Conservation (phyloP, 2,888 invertebrate species). For the Dicyrtoma fusca region DNA sequence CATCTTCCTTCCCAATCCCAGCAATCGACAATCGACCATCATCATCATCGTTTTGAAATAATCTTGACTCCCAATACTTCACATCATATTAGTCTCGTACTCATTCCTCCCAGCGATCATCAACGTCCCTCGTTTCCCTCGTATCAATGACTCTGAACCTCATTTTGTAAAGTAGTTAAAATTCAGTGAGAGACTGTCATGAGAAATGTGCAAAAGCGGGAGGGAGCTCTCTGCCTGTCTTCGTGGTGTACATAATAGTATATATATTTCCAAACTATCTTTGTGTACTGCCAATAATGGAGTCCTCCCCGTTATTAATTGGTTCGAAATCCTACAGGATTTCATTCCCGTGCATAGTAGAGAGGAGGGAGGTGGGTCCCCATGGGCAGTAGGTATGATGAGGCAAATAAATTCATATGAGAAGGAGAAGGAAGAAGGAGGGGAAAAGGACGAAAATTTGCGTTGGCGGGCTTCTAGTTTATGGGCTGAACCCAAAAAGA, state of each 20-base stretch:
- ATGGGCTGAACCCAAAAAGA: slow-evolving; percentile 15
- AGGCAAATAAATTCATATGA: not conserved
- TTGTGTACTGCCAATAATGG: slow-evolving; percentile 8
- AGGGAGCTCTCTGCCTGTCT: too few species aligned
- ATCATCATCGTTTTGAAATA: not conserved
- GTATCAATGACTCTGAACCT: slow-evolving; percentile 32
- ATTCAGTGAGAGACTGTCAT: not conserved
- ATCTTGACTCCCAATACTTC: slow-evolving; percentile 9
- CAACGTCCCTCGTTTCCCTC: slow-evolving; percentile 17
- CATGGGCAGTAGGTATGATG: slow-evolving; percentile 4
- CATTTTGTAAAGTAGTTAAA: slow-evolving; percentile 16
- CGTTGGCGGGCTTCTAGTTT: slow-evolving; percentile 24
- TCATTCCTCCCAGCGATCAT: slow-evolving; percentile 20
- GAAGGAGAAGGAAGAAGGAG: too few species aligned
- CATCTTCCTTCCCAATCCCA: not conserved
- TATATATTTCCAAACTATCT: not conserved
- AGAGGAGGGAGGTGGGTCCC: too few species aligned
- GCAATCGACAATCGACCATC: too few species aligned
- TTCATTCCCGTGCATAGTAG: too few species aligned
- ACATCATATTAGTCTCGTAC: slow-evolving; percentile 24
- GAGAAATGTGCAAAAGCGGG: not conserved
- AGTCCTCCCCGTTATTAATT: slow-evolving; percentile 24
- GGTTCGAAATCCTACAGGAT: slow-evolving; percentile 28
- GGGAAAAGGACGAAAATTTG: not conserved
- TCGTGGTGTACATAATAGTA: not conserved